A percentile compares a stretch with the other conserved stretches of the same genome.
Conservation (phyloP, 2,888 invertebrate species). For the Fragum whitleyi region DNA sequence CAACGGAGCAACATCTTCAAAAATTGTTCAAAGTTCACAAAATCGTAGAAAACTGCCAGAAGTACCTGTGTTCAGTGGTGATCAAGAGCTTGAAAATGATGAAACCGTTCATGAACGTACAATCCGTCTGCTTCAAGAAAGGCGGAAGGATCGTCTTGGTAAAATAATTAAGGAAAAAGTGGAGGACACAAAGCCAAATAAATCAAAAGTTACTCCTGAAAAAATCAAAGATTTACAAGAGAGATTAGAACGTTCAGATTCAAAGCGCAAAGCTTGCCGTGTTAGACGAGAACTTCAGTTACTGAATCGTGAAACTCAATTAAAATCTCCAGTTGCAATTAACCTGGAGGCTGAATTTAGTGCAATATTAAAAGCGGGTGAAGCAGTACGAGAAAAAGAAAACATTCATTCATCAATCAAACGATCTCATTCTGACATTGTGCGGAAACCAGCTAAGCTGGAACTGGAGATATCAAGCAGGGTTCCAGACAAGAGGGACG, state of each 20-base stretch:
- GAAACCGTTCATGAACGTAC: slow-evolving; percentile 63
- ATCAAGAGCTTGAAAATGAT: slow-evolving; percentile 48
- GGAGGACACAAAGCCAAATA: slow-evolving; percentile 21
- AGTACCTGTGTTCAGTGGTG: slow-evolving; percentile 40
- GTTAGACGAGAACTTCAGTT: slow-evolving; percentile 58
- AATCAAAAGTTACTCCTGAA: slow-evolving; percentile 44
- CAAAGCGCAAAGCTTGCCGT: slow-evolving; percentile 55
- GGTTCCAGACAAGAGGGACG: neutral
- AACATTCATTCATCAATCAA: slow-evolving; percentile 33
- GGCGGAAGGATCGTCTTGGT: slow-evolving; percentile 44
- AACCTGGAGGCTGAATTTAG: slow-evolving; percentile 5
- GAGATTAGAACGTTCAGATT: slow-evolving; percentile 54
- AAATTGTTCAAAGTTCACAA: slow-evolving; percentile 13
- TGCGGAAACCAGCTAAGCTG: slow-evolving; percentile 27
- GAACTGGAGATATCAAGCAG: slow-evolving; percentile 6
- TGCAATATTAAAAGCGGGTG: slow-evolving; percentile 15
- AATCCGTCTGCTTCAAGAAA: slow-evolving; percentile 56
- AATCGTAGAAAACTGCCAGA: slow-evolving; percentile 57
- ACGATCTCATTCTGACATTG: slow-evolving; percentile 58
- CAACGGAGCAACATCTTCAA: neutral
- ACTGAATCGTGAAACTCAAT: slow-evolving; percentile 49
- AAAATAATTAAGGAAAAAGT: slow-evolving; percentile 34
- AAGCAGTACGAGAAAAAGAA: slow-evolving; percentile 21
- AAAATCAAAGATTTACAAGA: slow-evolving; percentile 45
- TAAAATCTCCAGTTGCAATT: slow-evolving; percentile 32